A percentile compares a stretch with the other conserved stretches of the same genome.
These are phyloP conservation scores for Syngnathus rostellatus DNA, from an alignment of 2,797 vertebrate genomes.

Conservation along the genomic window DNA sequence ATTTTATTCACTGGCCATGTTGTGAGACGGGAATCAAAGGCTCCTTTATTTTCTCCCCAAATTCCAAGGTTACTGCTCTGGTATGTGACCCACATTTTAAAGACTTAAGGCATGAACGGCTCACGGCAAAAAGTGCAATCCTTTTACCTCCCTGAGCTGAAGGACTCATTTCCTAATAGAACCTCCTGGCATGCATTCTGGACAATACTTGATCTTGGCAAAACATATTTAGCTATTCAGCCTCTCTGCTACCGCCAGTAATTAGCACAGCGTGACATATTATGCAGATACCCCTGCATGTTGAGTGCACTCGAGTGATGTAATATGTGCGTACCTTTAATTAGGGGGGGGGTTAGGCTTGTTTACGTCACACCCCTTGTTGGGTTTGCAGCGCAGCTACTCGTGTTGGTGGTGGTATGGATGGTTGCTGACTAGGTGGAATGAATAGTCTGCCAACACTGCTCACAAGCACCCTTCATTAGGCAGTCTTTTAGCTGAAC, in stretches of 20 bases:
- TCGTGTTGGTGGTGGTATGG: conserved; percentile 37
- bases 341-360: conserved; percentile 48
- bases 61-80: conserved; percentile 45
- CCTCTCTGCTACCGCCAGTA: conserved; percentile 30
- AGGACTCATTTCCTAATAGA: conserved; percentile 6
- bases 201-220: conserved; percentile 12
- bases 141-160: conserved; percentile 13
- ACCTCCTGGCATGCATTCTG: conserved; percentile 9
- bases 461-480: conserved; percentile 59
- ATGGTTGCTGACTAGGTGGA: conserved; percentile 55
- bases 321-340: conserved; percentile 59
- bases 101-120: conserved; percentile 42
- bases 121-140: conserved; percentile 39
- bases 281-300: conserved; percentile 36
- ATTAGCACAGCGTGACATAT: conserved; percentile 45
- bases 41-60: conserved; percentile 46
- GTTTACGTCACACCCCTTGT: conserved; percentile 38
- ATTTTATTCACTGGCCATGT: conserved; percentile 34
- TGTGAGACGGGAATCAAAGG: conserved; percentile 48
- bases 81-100: conserved; percentile 61
- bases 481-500: conserved; percentile 52
- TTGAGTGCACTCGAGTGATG: conserved; percentile 52
- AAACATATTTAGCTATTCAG: conserved; percentile 21
- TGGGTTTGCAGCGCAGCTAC: conserved; percentile 53
- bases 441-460: conserved; percentile 58